These are phyloP conservation scores for Parauchenoglanis ngamensis DNA, from an alignment of 2,797 vertebrate species.

Conservation along the genomic window DNA sequence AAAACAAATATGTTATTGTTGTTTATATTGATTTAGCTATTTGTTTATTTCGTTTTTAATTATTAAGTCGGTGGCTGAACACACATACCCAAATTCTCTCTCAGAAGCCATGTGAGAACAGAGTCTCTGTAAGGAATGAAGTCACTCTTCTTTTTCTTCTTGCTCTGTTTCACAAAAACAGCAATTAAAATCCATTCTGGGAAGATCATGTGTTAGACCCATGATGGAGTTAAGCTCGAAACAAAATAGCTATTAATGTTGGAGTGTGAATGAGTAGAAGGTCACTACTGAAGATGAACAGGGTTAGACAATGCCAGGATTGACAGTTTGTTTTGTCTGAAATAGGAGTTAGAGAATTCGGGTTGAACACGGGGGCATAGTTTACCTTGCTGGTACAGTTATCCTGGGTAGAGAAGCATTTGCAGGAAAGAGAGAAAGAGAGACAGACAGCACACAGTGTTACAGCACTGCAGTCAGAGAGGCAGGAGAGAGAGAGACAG, in stretches of 20 bases:
- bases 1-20: neutral
- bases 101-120: slow-evolving; percentile 95
- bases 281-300: slow-evolving; percentile 3
- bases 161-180: slow-evolving; percentile 81
- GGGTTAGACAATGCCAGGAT: slow-evolving; percentile 13
- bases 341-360: slow-evolving; percentile 51
- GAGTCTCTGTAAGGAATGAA: slow-evolving; percentile 99
- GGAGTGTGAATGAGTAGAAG: neutral
- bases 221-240: neutral
- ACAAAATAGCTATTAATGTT: neutral
- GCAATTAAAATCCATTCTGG: neutral
- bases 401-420: slow-evolving; percentile 89
- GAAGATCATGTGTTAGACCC: neutral
- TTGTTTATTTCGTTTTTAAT: neutral
- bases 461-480: slow-evolving; percentile 51
- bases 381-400: slow-evolving; percentile 99
- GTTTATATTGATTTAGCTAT: neutral
- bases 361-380: slow-evolving; percentile 52
- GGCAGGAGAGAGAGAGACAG: slow-evolving; percentile 57
- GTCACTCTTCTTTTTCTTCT: slow-evolving; percentile 98
- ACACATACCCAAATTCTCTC: slow-evolving; percentile 91
- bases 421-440: slow-evolving; percentile 54
- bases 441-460: slow-evolving; percentile 43
- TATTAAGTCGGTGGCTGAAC: neutral
- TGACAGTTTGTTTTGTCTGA: neutral